A percentile compares a stretch with the other conserved stretches of the same genome.
These are phyloP conservation scores for Harpagus bidentatus DNA, from an alignment of 2,113 vertebrate genomes.

Conservation along the genomic window DNA sequence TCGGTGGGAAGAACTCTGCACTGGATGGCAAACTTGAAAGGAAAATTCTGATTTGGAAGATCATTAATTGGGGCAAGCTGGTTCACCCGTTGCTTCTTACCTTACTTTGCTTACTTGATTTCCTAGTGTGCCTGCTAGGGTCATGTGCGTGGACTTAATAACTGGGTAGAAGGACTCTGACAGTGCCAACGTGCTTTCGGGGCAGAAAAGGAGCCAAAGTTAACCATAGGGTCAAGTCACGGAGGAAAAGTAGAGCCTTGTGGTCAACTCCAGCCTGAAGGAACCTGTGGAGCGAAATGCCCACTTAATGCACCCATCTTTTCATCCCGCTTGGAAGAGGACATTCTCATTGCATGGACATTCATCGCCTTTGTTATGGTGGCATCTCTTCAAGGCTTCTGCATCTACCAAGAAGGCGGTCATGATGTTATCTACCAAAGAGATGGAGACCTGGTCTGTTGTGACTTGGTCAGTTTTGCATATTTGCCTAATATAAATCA, in stretches of 20 bases:
- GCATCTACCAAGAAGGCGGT: background rate
- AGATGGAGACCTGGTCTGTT: background rate
- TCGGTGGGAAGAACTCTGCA: background rate
- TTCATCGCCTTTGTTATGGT: background rate
- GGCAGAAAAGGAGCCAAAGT: background rate
- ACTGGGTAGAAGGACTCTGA: background rate
- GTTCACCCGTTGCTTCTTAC: background rate
- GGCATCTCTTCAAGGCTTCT: background rate
- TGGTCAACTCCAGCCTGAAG: background rate
- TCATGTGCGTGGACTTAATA: background rate
- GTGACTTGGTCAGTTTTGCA: background rate
- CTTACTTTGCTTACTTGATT: background rate
- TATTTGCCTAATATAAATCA: background rate
- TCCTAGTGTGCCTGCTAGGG: background rate
- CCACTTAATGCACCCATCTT: background rate
- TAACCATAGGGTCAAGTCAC: background rate
- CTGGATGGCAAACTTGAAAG: background rate
- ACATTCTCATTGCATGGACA: background rate
- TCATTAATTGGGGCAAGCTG: background rate
- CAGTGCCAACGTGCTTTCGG: background rate
- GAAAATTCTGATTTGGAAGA: background rate
- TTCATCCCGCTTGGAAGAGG: background rate
- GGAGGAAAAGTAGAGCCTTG: background rate
- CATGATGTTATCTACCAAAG: background rate
- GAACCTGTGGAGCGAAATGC: background rate